Evolutionary conservation across 1,140 invertebrate genomes (phyloP).

Genomic region (Drosophila truncata): DNA sequence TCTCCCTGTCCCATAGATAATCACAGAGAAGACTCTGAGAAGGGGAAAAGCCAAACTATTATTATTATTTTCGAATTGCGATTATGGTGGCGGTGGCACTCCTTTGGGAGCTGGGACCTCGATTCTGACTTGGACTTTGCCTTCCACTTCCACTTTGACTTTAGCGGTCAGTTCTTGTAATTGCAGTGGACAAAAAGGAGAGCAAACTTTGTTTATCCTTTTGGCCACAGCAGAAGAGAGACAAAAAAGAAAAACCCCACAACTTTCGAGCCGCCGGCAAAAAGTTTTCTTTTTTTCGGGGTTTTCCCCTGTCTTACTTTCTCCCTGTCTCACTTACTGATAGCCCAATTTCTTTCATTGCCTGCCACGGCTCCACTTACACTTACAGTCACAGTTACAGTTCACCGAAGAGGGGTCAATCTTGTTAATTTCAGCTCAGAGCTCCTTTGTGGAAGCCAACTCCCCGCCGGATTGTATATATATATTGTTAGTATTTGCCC

Average conservation of each 20-base stretch:
- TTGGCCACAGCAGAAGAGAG: not conserved
- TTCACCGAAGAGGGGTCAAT: conserved; percentile 57
- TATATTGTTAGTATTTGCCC: conserved; percentile 57
- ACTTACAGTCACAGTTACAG: conserved; percentile 20
- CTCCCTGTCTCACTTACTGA: conserved; percentile 30
- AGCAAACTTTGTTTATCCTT: conserved; percentile 55
- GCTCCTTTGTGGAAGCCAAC: conserved; percentile 9
- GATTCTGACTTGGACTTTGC: not conserved
- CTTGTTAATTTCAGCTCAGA: conserved; percentile 75
- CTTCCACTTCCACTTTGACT: conserved; percentile 2
- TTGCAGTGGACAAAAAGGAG: conserved; percentile 63
- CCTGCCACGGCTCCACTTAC: conserved; percentile 27
- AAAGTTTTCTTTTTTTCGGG: conserved; percentile 23
- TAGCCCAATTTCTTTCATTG: conserved; percentile 81
- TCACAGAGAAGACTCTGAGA: conserved; percentile 35
- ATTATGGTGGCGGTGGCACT: conserved; percentile 38
- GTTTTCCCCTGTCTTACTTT: not conserved
- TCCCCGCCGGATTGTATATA: conserved; percentile 48
- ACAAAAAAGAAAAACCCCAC: not conserved
- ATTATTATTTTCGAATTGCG: conserved; percentile 82
- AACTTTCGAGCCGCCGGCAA: conserved; percentile 6
- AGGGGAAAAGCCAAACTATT: conserved; percentile 40
- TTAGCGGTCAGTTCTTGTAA: conserved; percentile 48
- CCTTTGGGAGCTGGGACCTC: conserved; percentile 5
- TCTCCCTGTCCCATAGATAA: conserved; percentile 65